Conservation (phyloP, 2,888 invertebrate genomes). For the Petrolisthes manimaculis region DNA sequence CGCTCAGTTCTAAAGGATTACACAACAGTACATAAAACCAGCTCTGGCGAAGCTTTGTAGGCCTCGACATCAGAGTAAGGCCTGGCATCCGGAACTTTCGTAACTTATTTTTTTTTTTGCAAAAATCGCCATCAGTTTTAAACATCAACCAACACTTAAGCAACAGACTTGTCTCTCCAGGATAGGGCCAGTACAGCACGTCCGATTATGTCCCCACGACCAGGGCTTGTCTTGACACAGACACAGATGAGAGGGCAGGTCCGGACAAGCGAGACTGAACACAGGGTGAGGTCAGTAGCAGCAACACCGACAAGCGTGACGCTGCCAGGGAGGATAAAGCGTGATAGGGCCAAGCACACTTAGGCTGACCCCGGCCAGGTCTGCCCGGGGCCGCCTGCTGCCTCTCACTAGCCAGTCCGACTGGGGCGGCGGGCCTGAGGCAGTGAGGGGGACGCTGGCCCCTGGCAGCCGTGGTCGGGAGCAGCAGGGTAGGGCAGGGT, state of each 20-base stretch:
- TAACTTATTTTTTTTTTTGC: constrained; percentile 47
- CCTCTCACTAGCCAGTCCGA: constrained; percentile 47
- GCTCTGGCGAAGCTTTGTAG: constrained; percentile 60
- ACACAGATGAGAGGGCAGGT: constrained; percentile 50
- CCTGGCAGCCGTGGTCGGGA: constrained; percentile 52
- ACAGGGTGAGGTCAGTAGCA: constrained; percentile 59
- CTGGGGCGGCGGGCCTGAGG: constrained; percentile 23
- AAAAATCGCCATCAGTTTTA: constrained; percentile 58
- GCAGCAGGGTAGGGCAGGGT: constrained; percentile 59
- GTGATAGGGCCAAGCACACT: constrained; percentile 61
- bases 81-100: constrained; percentile 63
- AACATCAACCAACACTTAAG: constrained; percentile 62
- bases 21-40: constrained; percentile 63
- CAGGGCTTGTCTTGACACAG: constrained; percentile 52
- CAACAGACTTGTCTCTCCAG: constrained; percentile 55
- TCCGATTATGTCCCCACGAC: constrained; percentile 45
- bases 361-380: constrained; percentile 56
- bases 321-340: constrained; percentile 61
- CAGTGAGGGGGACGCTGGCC: constrained; percentile 39
- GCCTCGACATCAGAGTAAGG: constrained; percentile 60
- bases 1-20: constrained; percentile 59
- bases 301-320: constrained; percentile 57
- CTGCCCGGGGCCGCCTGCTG: constrained; percentile 48
- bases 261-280: constrained; percentile 59
- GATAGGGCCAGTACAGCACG: constrained; percentile 35